Conservation (phyloP, 2,888 invertebrate genomes). For the Ormyrus nitidulus region DNA sequence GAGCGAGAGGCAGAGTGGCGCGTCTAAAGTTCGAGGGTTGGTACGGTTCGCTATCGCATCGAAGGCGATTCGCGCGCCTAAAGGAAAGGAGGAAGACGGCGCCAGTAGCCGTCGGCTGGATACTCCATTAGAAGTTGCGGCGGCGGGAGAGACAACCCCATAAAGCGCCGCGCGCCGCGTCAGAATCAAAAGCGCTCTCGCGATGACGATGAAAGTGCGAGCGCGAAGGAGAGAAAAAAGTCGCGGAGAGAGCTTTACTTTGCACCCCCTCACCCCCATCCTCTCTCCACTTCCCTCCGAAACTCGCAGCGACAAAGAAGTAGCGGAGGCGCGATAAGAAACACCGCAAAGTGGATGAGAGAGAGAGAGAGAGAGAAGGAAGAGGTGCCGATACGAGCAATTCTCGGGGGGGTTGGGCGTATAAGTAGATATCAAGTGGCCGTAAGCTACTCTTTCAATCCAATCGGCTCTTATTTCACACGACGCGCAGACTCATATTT, state of each 20-base stretch:
- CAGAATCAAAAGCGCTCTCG: slow-evolving; percentile 48
- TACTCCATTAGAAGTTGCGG: slow-evolving; percentile 56
- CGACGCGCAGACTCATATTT: slow-evolving; percentile 70
- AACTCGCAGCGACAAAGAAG: slow-evolving; percentile 44
- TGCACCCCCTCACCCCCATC: neutral
- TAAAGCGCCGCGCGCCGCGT: neutral
- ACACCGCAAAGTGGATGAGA: slow-evolving; percentile 49
- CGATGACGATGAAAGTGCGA: slow-evolving; percentile 40
- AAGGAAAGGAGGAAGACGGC: slow-evolving; percentile 17
- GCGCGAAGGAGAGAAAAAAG: slow-evolving; percentile 24
- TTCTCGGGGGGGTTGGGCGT: slow-evolving; percentile 53
- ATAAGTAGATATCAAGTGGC: slow-evolving; percentile 68
- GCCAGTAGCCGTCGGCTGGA: slow-evolving; percentile 38
- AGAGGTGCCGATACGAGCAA: slow-evolving; percentile 53
- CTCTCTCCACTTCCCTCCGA: neutral
- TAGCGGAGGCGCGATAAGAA: slow-evolving; percentile 43
- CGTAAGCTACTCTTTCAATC: slow-evolving; percentile 69
- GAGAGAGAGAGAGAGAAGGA: slow-evolving; percentile 9
- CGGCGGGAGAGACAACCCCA: slow-evolving; percentile 14
- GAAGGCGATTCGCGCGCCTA: slow-evolving; percentile 9
- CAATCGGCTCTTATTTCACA: slow-evolving; percentile 71
- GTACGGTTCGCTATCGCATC: too few relatives aligned
- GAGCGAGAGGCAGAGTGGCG: neutral
- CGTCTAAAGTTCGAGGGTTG: slow-evolving; percentile 29
- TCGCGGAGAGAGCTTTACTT: slow-evolving; percentile 33